Evolutionary conservation across 2,888 invertebrate species (phyloP).

Genomic region (Phragmatobia fuliginosa): DNA sequence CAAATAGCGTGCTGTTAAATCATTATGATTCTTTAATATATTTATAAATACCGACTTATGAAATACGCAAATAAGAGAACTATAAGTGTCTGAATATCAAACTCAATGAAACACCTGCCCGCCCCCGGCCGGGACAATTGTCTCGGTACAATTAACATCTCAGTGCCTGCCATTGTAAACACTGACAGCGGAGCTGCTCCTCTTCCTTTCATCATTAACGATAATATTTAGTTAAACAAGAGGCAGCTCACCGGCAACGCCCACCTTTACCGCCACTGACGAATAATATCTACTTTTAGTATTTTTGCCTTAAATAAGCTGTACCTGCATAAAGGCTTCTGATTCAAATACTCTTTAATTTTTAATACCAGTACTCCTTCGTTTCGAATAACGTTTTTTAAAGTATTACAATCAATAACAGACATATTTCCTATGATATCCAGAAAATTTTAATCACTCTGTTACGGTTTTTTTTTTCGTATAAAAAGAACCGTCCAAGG

Average conservation of each 20-base stretch:
- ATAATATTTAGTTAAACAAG: conserved; percentile 26
- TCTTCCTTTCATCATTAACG: conserved; percentile 27
- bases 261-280: background rate
- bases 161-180: conserved; percentile 15
- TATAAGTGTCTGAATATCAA: background rate
- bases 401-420: background rate
- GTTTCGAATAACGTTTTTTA: background rate
- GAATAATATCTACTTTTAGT: background rate
- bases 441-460: background rate
- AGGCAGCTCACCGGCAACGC: conserved; percentile 6
- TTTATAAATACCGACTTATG: background rate
- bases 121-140: conserved; percentile 4
- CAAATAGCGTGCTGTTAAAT: background rate
- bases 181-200: conserved; percentile 12
- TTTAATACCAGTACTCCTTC: background rate
- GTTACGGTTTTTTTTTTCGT: background rate
- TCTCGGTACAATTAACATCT: conserved; percentile 1
- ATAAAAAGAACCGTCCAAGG: background rate
- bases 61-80: background rate
- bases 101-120: background rate
- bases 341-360: background rate
- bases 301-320: background rate
- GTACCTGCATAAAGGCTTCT: background rate
- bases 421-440: background rate
- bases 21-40: background rate